Conservation (phyloP, 1,140 invertebrate species). For the Lasioglossum baleicum region DNA sequence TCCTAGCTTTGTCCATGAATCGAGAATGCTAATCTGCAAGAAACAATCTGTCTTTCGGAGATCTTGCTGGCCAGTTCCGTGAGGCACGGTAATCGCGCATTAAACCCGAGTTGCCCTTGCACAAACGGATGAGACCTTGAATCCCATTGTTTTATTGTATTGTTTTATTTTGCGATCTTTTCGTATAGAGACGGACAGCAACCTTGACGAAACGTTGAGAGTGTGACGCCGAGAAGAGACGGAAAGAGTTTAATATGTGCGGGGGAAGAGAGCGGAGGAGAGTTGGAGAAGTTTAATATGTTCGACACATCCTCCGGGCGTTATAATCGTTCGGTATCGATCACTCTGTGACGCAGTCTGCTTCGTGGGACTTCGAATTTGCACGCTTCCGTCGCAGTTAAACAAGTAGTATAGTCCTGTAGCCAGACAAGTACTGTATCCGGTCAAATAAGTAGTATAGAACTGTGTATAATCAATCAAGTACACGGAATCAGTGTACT, state of each 20-base stretch:
- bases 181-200: too few relatives aligned
- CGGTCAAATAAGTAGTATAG: too few relatives aligned
- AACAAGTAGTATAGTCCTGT: too few relatives aligned
- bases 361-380: constrained; percentile 49
- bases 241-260: background rate
- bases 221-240: background rate
- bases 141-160: too few relatives aligned
- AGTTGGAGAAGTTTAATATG: constrained; percentile 56
- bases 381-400: too few relatives aligned
- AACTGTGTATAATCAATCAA: too few relatives aligned
- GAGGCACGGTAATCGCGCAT: background rate
- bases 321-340: constrained; percentile 60
- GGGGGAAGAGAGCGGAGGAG: background rate
- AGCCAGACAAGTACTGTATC: too few relatives aligned
- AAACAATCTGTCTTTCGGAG: background rate
- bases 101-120: background rate
- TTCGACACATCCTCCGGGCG: constrained; percentile 60
- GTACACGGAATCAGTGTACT: too few relatives aligned
- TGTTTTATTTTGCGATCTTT: too few relatives aligned
- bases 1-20: background rate
- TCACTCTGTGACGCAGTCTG: constrained; percentile 51
- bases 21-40: background rate
- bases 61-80: background rate
- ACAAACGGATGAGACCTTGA: too few relatives aligned
- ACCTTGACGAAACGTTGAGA: background rate